Conservation (phyloP, 2,888 invertebrate genomes). For the Dinocampus coccinellae region DNA sequence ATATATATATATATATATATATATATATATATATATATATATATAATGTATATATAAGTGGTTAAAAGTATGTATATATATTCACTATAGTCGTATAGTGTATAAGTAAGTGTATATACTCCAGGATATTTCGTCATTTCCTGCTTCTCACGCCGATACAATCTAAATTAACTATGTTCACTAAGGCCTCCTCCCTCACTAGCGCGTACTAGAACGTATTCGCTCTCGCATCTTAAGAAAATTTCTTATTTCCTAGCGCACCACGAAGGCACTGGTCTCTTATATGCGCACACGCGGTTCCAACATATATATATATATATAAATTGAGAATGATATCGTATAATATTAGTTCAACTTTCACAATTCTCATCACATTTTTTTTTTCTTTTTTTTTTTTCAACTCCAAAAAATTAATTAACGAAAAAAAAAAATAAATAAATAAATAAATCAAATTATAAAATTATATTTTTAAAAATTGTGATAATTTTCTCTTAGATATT, state of each 20-base stretch:
- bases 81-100: constrained; percentile 29
- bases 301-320: neutral
- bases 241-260: constrained; percentile 66
- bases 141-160: constrained; percentile 70
- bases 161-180: constrained; percentile 70
- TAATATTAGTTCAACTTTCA: constrained; percentile 14
- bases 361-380: constrained; percentile 7
- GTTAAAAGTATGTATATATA: constrained; percentile 13
- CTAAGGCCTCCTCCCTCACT: constrained; percentile 64
- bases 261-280: constrained; percentile 12
- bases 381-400: no score
- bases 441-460: no score
- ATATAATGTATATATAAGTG: neutral
- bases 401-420: neutral
- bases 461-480: no score
- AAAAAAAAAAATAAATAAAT: constrained; percentile 8
- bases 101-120: constrained; percentile 65
- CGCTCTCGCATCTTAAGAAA: constrained; percentile 62
- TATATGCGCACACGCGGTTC: constrained; percentile 1
- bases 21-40: neutral
- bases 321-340: constrained; percentile 11
- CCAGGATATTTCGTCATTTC: constrained; percentile 70
- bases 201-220: constrained; percentile 23
- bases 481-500: no score
- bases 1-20: neutral